Conservation (phyloP, 2,888 invertebrate genomes). For the Lamproptera curius region DNA sequence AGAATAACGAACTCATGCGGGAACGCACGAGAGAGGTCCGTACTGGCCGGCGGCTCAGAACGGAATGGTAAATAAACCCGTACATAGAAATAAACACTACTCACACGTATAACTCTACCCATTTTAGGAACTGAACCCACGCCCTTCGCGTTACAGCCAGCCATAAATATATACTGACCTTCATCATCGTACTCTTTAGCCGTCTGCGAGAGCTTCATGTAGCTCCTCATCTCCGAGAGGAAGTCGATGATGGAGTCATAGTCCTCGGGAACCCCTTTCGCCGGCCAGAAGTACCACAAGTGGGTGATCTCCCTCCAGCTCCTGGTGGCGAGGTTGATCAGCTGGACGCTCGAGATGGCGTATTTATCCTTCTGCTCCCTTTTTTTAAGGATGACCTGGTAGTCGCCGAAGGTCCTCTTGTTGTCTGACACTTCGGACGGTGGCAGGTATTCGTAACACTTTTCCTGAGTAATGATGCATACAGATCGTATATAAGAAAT, state of each 20-base stretch:
- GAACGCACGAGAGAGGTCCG: too few species aligned
- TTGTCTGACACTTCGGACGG: constrained; percentile 95
- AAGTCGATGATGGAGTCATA: constrained; percentile 91
- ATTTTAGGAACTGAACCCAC: too few species aligned
- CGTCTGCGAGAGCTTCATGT: constrained; percentile 70
- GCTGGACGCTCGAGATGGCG: constrained; percentile 89
- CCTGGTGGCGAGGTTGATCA: constrained; percentile 89
- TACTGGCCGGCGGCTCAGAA: too few species aligned
- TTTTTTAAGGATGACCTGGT: constrained; percentile 91
- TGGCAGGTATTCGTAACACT: constrained; percentile 94
- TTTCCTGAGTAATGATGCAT: constrained; percentile 79
- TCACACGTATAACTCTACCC: too few species aligned
- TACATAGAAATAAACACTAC: too few species aligned
- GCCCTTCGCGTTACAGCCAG: too few species aligned
- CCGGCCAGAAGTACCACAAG: constrained; percentile 97
- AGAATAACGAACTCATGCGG: too few species aligned
- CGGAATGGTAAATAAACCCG: too few species aligned
- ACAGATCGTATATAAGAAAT: neutral
- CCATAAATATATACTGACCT: too few species aligned
- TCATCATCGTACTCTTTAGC: constrained; percentile 75
- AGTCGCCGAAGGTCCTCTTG: constrained; percentile 91
- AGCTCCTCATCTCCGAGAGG: constrained; percentile 87
- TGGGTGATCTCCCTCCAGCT: constrained; percentile 93
- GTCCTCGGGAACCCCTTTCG: constrained; percentile 91
- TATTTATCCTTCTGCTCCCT: constrained; percentile 94